Evolutionary conservation across 2,113 vertebrate genomes (phyloP), one percentile per base, ranked within the genome.

Genomic region (Ellobius talpinus): DNA sequence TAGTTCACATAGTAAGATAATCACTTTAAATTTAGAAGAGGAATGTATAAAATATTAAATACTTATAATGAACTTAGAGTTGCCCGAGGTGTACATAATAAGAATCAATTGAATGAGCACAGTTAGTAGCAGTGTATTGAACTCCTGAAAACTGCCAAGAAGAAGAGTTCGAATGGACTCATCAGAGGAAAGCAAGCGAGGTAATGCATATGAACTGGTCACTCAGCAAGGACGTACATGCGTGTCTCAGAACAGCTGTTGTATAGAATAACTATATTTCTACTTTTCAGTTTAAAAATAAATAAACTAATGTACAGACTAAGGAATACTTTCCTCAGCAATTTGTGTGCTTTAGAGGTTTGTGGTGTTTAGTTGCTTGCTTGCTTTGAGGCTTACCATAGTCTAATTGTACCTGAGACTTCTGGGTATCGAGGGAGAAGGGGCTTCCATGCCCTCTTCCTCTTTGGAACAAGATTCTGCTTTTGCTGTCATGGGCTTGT

Each of bases 1-100:
- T 96, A 19, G 23, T 90, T 93, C 16, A 47, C 63, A 42, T 0
- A 52, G 55, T 42, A 19, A 2, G 5, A 66, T 42, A 65, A 66
- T 73, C 3, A 10, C 52, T 85, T 95, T 87, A 72, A 58, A 84
- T 31, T 79, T 91, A 90, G 33, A 91, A 79, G 3, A 86, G 31
- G 66, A 96, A 68, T 90, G 26, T 76, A 13, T 68, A 17, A 93
- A 89, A 66, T 11, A 16, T 66, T 91, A 92, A 89, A 84, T 89
- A 81, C 2, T 86, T 72, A 47, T 11, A 58, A 70, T 31, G 24
- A 61, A 55, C 4, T 81, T 86, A n/a, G 96, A 95, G 0, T 77
- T 72, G 65, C 89, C 86, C 10, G 79, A 90, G 45, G 77, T 87
- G 26, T 24, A 92, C 33, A 23, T 70, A 50, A 87, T 84, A 58